Conservation (phyloP, 2,797 vertebrate species). For the Margarornis squamiger region DNA sequence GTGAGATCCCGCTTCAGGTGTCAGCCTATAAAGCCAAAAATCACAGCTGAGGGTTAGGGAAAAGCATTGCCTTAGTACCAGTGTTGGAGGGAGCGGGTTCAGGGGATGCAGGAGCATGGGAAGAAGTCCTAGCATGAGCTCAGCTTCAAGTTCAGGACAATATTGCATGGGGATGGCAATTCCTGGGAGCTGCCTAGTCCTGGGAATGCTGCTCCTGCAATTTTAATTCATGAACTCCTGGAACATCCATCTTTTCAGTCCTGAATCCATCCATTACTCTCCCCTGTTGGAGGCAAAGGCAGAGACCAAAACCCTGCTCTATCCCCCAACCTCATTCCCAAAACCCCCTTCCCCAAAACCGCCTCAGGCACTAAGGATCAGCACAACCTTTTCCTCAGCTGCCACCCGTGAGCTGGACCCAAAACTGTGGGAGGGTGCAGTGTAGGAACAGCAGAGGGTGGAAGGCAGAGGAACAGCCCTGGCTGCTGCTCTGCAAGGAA, state of each 20-base stretch:
- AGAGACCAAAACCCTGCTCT: not conserved
- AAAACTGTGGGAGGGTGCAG: not conserved
- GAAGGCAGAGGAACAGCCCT: not conserved
- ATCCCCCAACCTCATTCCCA: not conserved
- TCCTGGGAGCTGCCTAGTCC: not conserved
- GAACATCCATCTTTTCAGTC: not conserved
- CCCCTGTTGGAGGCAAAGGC: not conserved
- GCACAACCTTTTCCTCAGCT: not conserved
- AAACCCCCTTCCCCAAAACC: not conserved
- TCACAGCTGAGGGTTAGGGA: not conserved
- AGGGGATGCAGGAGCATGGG: accelerated
- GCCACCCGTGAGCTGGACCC: too few relatives aligned
- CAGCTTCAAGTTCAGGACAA: not conserved
- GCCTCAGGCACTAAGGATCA: not conserved
- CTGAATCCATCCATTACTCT: not conserved
- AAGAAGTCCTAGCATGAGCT: not conserved
- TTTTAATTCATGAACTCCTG: not conserved
- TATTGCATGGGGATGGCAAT: not conserved
- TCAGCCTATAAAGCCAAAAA: not conserved
- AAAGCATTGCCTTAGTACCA: not conserved
- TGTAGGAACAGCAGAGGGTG: not conserved
- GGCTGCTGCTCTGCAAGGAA: not conserved
- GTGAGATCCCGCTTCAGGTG: not conserved
- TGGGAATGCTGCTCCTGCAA: not conserved
- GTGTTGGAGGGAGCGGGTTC: not conserved